Conservation (phyloP, 2,113 vertebrate genomes). For the Poicephalus gulielmi region DNA sequence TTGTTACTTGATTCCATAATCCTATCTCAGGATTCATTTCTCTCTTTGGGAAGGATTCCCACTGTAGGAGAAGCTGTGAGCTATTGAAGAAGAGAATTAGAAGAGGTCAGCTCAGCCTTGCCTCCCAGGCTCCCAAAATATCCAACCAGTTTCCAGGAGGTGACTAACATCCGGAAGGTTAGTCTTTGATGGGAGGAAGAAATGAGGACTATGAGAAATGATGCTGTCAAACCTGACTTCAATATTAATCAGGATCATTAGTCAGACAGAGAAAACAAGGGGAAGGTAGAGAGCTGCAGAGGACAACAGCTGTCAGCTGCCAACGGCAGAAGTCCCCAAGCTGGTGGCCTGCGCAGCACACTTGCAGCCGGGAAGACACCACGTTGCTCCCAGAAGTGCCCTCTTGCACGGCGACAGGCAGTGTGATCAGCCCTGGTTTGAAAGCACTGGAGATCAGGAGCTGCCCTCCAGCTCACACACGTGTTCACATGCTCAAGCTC, state of each 20-base stretch:
- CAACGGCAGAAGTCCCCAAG: neutral
- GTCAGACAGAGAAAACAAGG: neutral
- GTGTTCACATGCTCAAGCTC: fast-evolving
- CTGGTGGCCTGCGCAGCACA: neutral
- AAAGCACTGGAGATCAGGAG: neutral
- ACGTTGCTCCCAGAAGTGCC: fast-evolving
- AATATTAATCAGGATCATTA: neutral
- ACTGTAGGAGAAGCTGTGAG: neutral
- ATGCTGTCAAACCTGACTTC: neutral
- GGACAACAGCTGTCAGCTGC: neutral
- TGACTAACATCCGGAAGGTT: neutral
- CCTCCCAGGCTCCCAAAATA: neutral
- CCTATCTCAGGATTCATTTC: neutral
- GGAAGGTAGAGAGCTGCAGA: neutral
- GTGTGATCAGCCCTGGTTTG: neutral
- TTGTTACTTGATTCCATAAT: neutral
- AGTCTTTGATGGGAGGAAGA: neutral
- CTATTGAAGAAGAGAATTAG: neutral
- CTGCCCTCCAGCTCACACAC: neutral
- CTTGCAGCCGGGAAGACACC: neutral
- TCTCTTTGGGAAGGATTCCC: neutral
- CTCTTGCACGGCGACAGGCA: neutral
- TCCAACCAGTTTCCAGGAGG: neutral
- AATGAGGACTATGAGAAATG: neutral
- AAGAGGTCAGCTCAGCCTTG: neutral